A percentile compares a stretch with the other conserved stretches of the same genome.
Conservation (phyloP, 2,113 vertebrate species). For the Plecturocebus donacophilus region DNA sequence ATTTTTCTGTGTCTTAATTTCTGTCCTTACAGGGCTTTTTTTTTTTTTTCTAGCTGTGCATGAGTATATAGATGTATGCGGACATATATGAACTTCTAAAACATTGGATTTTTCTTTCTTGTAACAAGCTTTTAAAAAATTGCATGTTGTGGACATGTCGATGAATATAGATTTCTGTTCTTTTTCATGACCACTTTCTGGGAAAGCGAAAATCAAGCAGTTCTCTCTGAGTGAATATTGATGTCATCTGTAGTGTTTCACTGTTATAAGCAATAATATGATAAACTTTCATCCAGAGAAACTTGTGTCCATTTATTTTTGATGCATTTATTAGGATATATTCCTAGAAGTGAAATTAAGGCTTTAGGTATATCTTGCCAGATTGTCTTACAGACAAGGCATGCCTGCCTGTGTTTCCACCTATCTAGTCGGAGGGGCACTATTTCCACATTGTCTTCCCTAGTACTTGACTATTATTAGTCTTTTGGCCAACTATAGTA, state of each 20-base stretch:
- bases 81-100: neutral
- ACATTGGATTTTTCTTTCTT: neutral
- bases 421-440: rapidly evolving
- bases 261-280: neutral
- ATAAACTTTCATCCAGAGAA: neutral
- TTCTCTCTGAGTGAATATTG: neutral
- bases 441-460: neutral
- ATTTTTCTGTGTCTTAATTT: slow-evolving; percentile 18
- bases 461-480: neutral
- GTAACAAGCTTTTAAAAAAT: neutral
- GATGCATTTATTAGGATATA: neutral
- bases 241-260: neutral
- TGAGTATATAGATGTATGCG: neutral
- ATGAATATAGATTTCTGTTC: neutral
- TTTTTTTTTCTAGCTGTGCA: neutral
- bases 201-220: neutral
- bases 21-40: neutral
- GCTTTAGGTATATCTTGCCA: neutral
- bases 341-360: neutral
- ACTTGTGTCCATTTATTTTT: neutral
- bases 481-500: neutral
- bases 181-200: neutral
- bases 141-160: neutral
- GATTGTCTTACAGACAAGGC: neutral
- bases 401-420: neutral